Evolutionary conservation across 2,888 invertebrate genomes (phyloP).

Genomic region (Volucella inanis): DNA sequence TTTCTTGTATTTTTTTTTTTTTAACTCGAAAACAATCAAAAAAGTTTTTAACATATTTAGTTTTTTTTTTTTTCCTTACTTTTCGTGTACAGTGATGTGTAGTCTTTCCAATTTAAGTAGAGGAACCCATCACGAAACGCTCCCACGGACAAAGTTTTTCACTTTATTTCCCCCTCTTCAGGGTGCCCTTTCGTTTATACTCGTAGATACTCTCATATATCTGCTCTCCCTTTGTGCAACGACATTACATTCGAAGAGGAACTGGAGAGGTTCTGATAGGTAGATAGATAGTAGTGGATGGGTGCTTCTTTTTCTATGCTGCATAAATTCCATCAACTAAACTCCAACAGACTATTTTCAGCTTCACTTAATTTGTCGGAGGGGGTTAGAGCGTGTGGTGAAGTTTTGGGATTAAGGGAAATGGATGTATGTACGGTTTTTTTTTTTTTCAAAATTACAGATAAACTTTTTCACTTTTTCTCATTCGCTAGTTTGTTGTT

Average conservation of each 20-base stretch:
- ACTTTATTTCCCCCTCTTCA: slow-evolving; percentile 57
- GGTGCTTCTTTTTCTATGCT: slow-evolving; percentile 19
- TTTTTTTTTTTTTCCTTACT: slow-evolving; percentile 54
- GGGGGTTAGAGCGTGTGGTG: slow-evolving; percentile 6
- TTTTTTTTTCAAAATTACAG: slow-evolving; percentile 64
- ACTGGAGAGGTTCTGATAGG: neutral
- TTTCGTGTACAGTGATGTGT: slow-evolving; percentile 41
- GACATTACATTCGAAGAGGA: slow-evolving; percentile 29
- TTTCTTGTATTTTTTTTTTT: slow-evolving; percentile 33
- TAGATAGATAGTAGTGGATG: neutral
- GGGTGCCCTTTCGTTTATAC: neutral
- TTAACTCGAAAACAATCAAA: slow-evolving; percentile 69
- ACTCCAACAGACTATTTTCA: slow-evolving; percentile 72
- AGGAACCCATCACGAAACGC: slow-evolving; percentile 62
- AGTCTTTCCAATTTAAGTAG: slow-evolving; percentile 67
- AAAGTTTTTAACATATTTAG: slow-evolving; percentile 66
- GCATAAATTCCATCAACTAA: slow-evolving; percentile 69
- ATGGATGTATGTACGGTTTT: slow-evolving; percentile 25
- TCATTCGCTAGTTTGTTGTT: slow-evolving; percentile 3
- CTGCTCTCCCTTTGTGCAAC: slow-evolving; percentile 6
- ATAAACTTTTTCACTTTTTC: slow-evolving; percentile 66
- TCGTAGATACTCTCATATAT: neutral
- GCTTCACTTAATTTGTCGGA: slow-evolving; percentile 66
- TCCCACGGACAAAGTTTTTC: slow-evolving; percentile 71
- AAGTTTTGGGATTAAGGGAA: slow-evolving; percentile 26